Evolutionary conservation across 2,888 invertebrate species (phyloP).

Genomic region (Caradrina clavipalpis): DNA sequence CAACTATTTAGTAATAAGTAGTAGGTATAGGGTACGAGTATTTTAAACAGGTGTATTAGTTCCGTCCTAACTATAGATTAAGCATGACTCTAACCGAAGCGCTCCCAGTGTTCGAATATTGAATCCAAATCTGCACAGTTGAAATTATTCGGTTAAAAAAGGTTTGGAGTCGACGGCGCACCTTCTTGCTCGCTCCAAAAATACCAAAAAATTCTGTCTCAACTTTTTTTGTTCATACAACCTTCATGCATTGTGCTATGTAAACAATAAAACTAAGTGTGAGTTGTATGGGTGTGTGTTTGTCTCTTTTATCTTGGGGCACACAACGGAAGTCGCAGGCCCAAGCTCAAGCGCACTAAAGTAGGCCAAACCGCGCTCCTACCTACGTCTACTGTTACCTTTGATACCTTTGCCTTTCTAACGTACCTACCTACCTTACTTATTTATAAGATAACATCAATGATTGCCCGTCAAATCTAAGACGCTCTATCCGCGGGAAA

Average conservation of each 20-base stretch:
- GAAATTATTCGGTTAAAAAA: conserved; percentile 10
- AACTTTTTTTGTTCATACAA: conserved; percentile 24
- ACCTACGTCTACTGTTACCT: conserved; percentile 79
- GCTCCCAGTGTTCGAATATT: background rate
- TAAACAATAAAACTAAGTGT: conserved; percentile 32
- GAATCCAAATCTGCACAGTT: conserved; percentile 7
- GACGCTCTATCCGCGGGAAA: conserved; percentile 25
- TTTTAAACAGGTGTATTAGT: conserved; percentile 8
- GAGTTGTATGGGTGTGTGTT: conserved; percentile 36
- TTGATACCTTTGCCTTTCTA: conserved; percentile 84
- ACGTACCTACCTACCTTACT: conserved; percentile 58
- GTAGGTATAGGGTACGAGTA: background rate
- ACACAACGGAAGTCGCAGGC: conserved; percentile 75
- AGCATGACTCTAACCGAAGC: background rate
- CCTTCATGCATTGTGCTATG: conserved; percentile 33
- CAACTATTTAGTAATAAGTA: background rate
- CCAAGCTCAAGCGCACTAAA: conserved; percentile 69
- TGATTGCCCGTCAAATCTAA: conserved; percentile 60
- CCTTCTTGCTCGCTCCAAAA: conserved; percentile 18
- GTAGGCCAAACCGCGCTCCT: conserved; percentile 78
- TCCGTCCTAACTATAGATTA: background rate
- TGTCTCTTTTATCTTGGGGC: conserved; percentile 58
- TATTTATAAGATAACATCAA: conserved; percentile 66
- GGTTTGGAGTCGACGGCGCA: background rate
- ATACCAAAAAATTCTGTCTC: conserved; percentile 22